Evolutionary conservation across 2,888 invertebrate genomes (phyloP).

Genomic region (Drosophila formosana): DNA sequence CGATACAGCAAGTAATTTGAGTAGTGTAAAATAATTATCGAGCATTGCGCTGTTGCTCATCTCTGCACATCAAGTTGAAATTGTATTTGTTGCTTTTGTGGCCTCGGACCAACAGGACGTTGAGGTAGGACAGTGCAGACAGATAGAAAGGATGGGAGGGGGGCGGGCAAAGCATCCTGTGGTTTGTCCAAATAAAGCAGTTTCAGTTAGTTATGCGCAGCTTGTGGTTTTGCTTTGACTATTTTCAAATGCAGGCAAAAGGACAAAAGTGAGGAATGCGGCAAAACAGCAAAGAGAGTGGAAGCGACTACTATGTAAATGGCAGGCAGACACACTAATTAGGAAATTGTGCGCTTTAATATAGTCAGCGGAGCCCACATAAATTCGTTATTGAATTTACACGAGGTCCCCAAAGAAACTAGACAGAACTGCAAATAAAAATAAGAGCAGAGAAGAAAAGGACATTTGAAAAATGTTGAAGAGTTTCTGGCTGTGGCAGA

Average conservation of each 20-base stretch:
- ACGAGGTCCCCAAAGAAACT: conserved; percentile 12
- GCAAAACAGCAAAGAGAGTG: not conserved
- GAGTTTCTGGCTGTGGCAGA: conserved; percentile 28
- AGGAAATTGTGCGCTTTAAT: conserved; percentile 74
- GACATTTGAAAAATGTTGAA: conserved; percentile 9
- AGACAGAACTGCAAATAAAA: too few species aligned
- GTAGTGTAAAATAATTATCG: not conserved
- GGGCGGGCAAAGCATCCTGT: conserved; percentile 41
- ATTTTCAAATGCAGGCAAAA: conserved; percentile 57
- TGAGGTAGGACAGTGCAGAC: not conserved
- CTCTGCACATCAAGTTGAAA: conserved; percentile 25
- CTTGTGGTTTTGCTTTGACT: conserved; percentile 78
- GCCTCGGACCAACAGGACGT: not conserved
- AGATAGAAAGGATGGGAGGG: not conserved
- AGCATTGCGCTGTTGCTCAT: conserved; percentile 6
- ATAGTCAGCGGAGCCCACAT: conserved; percentile 38
- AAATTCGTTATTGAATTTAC: conserved; percentile 66
- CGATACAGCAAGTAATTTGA: not conserved
- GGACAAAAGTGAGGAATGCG: conserved; percentile 21
- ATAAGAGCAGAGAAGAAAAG: not conserved
- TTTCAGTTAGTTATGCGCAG: conserved; percentile 79
- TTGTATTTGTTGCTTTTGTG: conserved; percentile 32
- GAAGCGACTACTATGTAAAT: conserved; percentile 26
- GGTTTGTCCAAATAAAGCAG: conserved; percentile 77
- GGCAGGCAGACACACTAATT: conserved; percentile 68